phyloP scores from a whole-genome alignment of 2,888 invertebrate species.

The Mayetiola destructor region DNA sequence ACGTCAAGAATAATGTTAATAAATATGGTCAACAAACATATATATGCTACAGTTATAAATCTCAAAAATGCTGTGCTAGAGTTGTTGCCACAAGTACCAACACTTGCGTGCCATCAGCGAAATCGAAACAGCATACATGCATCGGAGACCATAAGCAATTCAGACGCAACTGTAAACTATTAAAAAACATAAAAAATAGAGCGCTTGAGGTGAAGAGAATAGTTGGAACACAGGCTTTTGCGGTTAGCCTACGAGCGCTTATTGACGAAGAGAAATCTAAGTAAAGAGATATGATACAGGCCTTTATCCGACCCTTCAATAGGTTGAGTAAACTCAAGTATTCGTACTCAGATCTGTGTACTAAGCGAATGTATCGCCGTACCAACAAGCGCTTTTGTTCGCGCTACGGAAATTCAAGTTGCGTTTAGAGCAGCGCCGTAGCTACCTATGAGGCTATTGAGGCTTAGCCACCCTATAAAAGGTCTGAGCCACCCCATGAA shows the following conservation, averaged over 20 bases:
- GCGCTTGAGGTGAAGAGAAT: background rate
- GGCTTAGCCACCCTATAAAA: too few species aligned
- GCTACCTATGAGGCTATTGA: too few species aligned
- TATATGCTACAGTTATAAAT: background rate
- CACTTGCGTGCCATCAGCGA: background rate
- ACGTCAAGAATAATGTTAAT: background rate
- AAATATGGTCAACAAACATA: background rate
- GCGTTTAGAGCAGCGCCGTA: too few species aligned
- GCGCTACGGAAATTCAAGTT: too few species aligned
- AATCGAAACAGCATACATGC: background rate
- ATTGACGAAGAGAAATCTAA: background rate
- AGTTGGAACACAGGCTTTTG: background rate
- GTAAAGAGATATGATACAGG: too few species aligned
- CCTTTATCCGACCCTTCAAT: too few species aligned
- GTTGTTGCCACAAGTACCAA: background rate
- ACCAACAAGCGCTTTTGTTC: too few species aligned
- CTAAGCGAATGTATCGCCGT: too few species aligned
- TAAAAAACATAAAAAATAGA: background rate
- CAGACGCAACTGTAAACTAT: background rate
- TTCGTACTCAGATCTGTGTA: too few species aligned
- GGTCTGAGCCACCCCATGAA: too few species aligned
- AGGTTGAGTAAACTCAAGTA: too few species aligned
- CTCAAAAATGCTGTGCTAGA: background rate
- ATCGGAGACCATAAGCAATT: background rate
- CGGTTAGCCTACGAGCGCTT: background rate